Percentiles rank a stretch among this genome's conserved stretches.
Evolutionary conservation across 2,797 vertebrate genomes (phyloP).

Genomic region (Sylvia borin): DNA sequence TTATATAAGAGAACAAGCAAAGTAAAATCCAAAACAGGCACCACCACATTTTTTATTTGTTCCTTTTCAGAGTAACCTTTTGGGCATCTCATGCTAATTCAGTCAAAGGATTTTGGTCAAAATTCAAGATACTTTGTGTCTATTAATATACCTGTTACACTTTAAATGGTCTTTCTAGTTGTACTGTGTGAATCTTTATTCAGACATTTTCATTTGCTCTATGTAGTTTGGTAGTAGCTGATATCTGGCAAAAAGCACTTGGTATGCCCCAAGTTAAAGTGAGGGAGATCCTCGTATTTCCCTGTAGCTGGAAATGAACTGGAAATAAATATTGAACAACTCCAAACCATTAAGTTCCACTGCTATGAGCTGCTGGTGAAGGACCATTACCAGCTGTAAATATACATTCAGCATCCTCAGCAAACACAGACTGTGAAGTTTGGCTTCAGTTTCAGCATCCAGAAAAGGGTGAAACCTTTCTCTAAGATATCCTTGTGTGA

Average conservation of each 20-base stretch:
- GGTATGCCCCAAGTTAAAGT: background rate
- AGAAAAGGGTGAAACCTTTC: background rate
- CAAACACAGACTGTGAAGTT: background rate
- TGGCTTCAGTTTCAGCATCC: background rate
- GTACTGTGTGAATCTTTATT: background rate
- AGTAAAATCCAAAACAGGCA: no score
- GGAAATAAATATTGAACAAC: background rate
- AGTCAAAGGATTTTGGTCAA: background rate
- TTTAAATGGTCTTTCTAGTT: background rate
- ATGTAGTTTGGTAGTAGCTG: background rate
- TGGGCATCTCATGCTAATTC: fast-evolving
- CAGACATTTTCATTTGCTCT: background rate
- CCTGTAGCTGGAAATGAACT: background rate
- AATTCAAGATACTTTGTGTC: background rate
- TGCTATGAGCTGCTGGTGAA: background rate
- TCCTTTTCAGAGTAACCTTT: background rate
- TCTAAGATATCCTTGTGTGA: background rate
- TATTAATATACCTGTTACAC: background rate
- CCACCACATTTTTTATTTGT: background rate
- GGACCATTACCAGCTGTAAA: background rate
- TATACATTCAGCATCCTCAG: background rate
- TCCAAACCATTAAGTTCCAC: background rate
- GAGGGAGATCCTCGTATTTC: background rate
- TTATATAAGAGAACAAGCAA: no score
- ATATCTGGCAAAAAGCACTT: background rate